Percentiles rank a stretch among this genome's conserved stretches.
Evolutionary conservation across 1,140 invertebrate species (phyloP).

Genomic region (Drosophila pseudoobscura): DNA sequence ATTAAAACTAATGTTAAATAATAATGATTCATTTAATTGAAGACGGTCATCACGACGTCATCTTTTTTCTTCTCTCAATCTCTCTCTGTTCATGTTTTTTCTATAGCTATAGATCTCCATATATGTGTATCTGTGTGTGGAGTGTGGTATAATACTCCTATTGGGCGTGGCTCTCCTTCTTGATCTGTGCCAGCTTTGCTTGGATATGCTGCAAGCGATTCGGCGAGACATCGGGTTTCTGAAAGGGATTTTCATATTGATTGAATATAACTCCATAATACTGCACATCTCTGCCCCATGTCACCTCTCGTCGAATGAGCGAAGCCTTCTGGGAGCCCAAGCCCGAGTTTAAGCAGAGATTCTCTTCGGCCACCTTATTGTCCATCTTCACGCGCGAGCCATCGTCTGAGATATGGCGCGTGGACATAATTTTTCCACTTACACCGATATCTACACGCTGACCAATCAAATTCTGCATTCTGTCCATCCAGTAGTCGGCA

Average conservation of each 20-base stretch:
- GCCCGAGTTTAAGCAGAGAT: constrained; percentile 73
- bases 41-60: constrained; percentile 10
- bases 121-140: not conserved
- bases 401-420: constrained; percentile 53
- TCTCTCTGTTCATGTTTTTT: constrained; percentile 13
- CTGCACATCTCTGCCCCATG: constrained; percentile 62
- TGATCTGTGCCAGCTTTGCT: constrained; percentile 80
- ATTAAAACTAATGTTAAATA: constrained; percentile 66
- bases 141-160: constrained; percentile 16
- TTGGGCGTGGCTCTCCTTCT: constrained; percentile 77
- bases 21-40: constrained; percentile 60
- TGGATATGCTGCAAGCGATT: constrained; percentile 80
- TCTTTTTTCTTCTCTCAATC: constrained; percentile 5
- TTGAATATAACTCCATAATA: not conserved
- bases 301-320: constrained; percentile 41
- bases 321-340: constrained; percentile 77
- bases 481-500: constrained; percentile 81
- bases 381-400: constrained; percentile 65
- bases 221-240: constrained; percentile 80
- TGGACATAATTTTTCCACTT: constrained; percentile 44
- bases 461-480: constrained; percentile 63
- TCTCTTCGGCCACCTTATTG: constrained; percentile 81
- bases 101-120: constrained; percentile 6
- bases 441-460: not conserved
- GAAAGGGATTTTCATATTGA: constrained; percentile 1